Percentiles rank a stretch among this genome's conserved stretches.
Conservation (phyloP, 1,140 invertebrate species). For the Penaeus japonicus region DNA sequence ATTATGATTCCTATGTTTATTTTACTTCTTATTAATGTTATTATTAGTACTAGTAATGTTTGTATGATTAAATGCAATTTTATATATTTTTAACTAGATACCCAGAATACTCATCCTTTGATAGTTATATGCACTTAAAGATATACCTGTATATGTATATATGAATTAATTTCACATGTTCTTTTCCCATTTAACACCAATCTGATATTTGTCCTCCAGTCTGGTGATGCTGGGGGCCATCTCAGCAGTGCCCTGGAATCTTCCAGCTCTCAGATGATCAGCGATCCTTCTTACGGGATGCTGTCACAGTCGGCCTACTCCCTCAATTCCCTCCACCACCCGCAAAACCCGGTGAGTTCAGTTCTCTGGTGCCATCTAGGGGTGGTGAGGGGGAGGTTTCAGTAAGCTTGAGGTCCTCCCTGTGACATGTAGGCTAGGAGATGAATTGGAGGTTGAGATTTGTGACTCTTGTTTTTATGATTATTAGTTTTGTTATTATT, state of each 20-base stretch:
- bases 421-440: no score
- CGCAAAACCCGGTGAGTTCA: conserved; percentile 20
- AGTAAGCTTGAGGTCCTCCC: no score
- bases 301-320: conserved; percentile 48
- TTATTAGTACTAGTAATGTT: not conserved
- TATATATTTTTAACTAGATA: not conserved
- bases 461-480: no score
- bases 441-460: no score
- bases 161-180: no score
- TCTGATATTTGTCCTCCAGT: not conserved
- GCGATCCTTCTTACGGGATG: conserved; percentile 37
- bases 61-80: no score
- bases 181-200: no score
- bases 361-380: not conserved
- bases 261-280: conserved; percentile 41
- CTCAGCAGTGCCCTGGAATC: conserved; percentile 27
- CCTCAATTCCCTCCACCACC: conserved; percentile 39
- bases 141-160: not conserved
- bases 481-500: not conserved
- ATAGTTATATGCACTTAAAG: not conserved
- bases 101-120: not conserved
- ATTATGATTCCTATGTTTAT: no score
- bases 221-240: conserved; percentile 32
- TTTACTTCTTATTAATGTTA: no score
- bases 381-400: no score